phyloP scores from a whole-genome alignment of 2,888 invertebrate species.

The Hartigia nigra region DNA sequence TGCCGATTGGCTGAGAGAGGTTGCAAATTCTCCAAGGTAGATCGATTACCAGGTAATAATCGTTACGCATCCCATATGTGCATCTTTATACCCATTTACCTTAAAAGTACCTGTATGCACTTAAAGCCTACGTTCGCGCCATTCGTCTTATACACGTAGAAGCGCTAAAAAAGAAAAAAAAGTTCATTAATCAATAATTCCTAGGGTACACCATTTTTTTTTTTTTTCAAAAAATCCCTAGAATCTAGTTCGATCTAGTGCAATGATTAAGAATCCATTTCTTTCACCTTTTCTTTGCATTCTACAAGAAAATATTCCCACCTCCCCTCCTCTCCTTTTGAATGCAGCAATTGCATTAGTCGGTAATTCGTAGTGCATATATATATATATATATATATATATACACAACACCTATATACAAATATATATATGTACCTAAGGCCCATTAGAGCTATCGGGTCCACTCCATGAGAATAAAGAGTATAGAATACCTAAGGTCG shows the following conservation, averaged over 20 bases:
- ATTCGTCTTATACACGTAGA: neutral
- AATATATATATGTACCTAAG: neutral
- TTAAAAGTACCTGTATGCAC: neutral
- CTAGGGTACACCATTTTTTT: too few relatives aligned
- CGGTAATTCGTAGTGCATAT: neutral
- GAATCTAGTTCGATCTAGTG: neutral
- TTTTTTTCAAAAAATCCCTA: neutral
- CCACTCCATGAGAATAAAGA: neutral
- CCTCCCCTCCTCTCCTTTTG: neutral
- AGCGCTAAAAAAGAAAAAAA: neutral
- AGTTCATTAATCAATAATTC: neutral
- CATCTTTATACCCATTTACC: neutral
- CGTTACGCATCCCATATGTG: neutral
- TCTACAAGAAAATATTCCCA: neutral
- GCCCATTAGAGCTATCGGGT: neutral
- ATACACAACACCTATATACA: too few relatives aligned
- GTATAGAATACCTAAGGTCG: neutral
- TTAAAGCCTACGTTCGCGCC: neutral
- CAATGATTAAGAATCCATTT: neutral
- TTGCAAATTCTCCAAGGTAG: neutral
- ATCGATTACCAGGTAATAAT: constrained; percentile 19
- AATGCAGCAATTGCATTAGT: neutral
- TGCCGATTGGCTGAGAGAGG: neutral
- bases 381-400: neutral
- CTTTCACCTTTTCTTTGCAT: neutral